Conservation (phyloP, 1,140 invertebrate species). For the Thaumatotibia leucotreta region DNA sequence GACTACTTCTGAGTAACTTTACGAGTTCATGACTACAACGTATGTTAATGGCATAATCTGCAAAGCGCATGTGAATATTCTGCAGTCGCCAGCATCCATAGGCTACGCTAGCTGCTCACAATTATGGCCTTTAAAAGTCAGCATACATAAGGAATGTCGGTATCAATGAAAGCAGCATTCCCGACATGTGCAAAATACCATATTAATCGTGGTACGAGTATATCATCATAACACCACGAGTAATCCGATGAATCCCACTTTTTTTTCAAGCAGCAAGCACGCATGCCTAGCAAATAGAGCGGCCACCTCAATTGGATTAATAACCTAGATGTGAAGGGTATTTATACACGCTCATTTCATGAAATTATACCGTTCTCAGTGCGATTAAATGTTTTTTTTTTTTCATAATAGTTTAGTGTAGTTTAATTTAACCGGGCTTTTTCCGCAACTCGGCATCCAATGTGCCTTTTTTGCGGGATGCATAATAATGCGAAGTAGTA, state of each 20-base stretch:
- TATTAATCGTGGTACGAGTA: not conserved
- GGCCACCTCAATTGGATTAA: conserved; percentile 41
- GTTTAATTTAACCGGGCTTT: too few species aligned
- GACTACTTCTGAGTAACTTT: too few species aligned
- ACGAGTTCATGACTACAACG: too few species aligned
- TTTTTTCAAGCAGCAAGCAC: conserved; percentile 3
- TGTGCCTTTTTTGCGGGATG: too few species aligned
- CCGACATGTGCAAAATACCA: not conserved
- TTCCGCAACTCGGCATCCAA: too few species aligned
- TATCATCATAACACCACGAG: not conserved
- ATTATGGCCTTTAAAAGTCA: too few species aligned
- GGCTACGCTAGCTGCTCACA: too few species aligned
- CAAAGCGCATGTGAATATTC: too few species aligned
- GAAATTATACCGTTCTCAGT: not conserved
- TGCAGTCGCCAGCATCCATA: too few species aligned
- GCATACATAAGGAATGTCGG: not conserved
- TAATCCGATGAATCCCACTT: not conserved
- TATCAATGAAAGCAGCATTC: not conserved
- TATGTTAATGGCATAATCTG: too few species aligned
- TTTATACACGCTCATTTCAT: conserved; percentile 24
- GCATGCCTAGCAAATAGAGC: conserved; percentile 18
- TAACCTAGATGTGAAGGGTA: conserved; percentile 31
- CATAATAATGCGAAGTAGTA: too few species aligned
- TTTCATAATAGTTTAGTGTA: too few species aligned
- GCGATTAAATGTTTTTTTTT: not conserved